Conservation (phyloP, 2,113 vertebrate species). For the Microtus ochrogaster region DNA sequence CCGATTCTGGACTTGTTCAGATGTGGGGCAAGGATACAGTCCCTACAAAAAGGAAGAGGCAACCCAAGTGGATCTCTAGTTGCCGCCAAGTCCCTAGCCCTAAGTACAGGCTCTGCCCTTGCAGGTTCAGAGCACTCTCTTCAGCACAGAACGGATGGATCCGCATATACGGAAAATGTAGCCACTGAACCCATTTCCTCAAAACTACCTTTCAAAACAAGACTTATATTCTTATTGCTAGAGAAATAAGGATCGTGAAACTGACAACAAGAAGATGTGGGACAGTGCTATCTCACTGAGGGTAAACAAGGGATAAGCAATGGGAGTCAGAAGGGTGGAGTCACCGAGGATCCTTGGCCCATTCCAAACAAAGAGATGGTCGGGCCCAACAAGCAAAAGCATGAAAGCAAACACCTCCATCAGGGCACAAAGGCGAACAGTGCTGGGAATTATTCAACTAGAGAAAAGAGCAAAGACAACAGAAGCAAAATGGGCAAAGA, state of each 20-base stretch:
- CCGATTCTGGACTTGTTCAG: neutral
- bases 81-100: neutral
- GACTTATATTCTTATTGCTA: neutral
- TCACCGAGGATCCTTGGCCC: neutral
- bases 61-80: neutral
- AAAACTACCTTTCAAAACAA: neutral
- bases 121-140: neutral
- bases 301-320: neutral
- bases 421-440: neutral
- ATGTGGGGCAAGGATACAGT: no score
- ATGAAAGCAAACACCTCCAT: neutral
- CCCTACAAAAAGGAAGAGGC: neutral
- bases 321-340: neutral
- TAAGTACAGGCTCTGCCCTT: neutral
- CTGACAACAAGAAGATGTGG: neutral
- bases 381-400: neutral
- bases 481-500: neutral
- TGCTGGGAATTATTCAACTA: neutral
- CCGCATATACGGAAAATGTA: fast-evolving
- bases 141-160: neutral
- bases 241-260: neutral
- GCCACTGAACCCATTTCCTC: neutral
- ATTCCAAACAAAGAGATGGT: neutral
- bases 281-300: neutral
- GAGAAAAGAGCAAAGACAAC: no score